phyloP scores from a whole-genome alignment of 2,888 invertebrate species.

The Seladonia tumulorum region DNA sequence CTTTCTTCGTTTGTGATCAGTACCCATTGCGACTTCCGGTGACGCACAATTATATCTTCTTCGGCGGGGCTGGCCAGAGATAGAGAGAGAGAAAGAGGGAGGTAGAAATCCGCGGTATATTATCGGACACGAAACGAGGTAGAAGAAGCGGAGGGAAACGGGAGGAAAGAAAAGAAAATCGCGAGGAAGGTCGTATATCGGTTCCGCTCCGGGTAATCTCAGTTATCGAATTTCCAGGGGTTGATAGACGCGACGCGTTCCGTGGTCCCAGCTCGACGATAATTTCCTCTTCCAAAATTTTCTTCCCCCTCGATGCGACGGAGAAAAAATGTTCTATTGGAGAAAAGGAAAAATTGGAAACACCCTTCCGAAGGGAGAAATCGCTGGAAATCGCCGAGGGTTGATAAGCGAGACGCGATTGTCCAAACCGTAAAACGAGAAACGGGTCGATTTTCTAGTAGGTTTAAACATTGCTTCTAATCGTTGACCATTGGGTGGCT shows the following conservation, averaged over 20 bases:
- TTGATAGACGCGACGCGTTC: slow-evolving; percentile 39
- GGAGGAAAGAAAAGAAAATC: background rate
- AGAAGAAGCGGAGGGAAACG: background rate
- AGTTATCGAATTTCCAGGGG: slow-evolving; percentile 59
- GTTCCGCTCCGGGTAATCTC: slow-evolving; percentile 72
- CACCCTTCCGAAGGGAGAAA: background rate
- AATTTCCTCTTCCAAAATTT: slow-evolving; percentile 55
- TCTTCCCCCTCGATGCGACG: slow-evolving; percentile 63
- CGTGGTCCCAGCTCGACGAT: slow-evolving; percentile 50
- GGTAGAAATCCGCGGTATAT: background rate
- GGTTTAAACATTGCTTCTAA: background rate
- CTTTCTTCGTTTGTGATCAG: background rate
- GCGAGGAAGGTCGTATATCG: slow-evolving; percentile 55
- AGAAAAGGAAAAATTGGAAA: slow-evolving; percentile 60
- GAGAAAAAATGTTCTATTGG: slow-evolving; percentile 78
- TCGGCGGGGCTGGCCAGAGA: background rate
- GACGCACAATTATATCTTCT: slow-evolving; percentile 33
- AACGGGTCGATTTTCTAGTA: background rate
- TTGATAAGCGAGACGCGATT: background rate
- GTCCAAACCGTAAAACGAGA: background rate
- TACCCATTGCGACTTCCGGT: slow-evolving; percentile 10
- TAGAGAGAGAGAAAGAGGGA: background rate
- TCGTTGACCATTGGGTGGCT: no score
- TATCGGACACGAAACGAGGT: background rate
- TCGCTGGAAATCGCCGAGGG: background rate